Conservation (phyloP, 2,113 vertebrate species). For the Cyanistes caeruleus region DNA sequence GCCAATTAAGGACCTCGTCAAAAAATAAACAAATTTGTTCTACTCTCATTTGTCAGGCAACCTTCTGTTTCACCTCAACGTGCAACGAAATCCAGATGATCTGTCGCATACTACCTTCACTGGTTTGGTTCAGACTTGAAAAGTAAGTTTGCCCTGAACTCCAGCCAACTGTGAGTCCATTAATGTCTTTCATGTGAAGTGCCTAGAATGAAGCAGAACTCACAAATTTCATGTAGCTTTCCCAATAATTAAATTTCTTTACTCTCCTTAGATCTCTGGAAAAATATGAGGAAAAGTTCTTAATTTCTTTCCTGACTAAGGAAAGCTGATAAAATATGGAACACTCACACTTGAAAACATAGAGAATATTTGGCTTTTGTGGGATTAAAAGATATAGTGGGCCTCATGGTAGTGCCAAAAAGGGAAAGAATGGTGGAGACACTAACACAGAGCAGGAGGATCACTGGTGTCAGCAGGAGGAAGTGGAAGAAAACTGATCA, state of each 20-base stretch:
- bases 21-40: conserved; percentile 20
- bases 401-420: neutral
- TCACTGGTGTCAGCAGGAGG: rapidly evolving
- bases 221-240: neutral
- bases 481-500: neutral
- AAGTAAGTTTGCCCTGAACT: conserved; percentile 17
- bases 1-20: neutral
- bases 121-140: conserved; percentile 26
- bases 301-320: neutral
- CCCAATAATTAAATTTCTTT: neutral
- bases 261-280: neutral
- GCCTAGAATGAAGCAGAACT: neutral
- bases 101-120: neutral
- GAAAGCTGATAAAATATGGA: neutral
- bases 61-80: neutral
- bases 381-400: neutral
- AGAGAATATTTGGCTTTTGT: neutral
- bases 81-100: conserved; percentile 44
- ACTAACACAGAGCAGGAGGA: neutral
- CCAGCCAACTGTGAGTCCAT: neutral
- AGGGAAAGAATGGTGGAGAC: neutral
- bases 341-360: neutral
- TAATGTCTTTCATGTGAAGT: neutral
- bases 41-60: conserved; percentile 3
- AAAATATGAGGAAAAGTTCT: neutral